These are phyloP conservation scores for Hypena proboscidalis DNA, from an alignment of 2,888 invertebrate genomes.

Conservation along the genomic window DNA sequence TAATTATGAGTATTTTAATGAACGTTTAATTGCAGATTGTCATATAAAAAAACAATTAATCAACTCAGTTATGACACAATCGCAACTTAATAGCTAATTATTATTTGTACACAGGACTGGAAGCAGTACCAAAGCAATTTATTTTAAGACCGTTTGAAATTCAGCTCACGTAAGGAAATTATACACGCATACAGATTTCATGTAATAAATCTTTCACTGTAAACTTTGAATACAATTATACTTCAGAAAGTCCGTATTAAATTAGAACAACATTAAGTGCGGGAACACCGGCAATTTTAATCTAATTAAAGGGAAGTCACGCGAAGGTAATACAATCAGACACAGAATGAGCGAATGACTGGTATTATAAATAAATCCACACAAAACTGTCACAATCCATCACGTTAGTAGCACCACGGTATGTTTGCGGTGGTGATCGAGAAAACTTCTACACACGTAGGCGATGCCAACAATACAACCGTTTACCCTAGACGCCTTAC, in stretches of 20 bases:
- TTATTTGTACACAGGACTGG: conserved; percentile 26
- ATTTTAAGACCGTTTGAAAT: conserved; percentile 24
- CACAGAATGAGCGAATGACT: conserved; percentile 25
- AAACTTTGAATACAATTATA: conserved; percentile 17
- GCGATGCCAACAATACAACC: conserved; percentile 18
- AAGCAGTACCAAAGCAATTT: conserved; percentile 33
- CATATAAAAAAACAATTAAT: too few species aligned
- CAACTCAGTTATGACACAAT: too few species aligned
- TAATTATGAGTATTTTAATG: too few species aligned
- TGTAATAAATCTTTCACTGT: conserved; percentile 28
- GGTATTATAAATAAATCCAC: conserved; percentile 51
- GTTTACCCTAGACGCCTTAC: conserved; percentile 23
- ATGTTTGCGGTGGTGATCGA: conserved; percentile 47
- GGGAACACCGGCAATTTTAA: conserved; percentile 15
- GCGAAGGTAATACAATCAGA: conserved; percentile 19
- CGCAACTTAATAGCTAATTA: conserved; percentile 16
- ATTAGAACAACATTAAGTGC: conserved; percentile 1
- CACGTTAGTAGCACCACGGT: conserved; percentile 44
- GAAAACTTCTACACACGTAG: conserved; percentile 45
- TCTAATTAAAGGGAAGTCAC: conserved; percentile 26
- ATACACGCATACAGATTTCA: conserved; percentile 34
- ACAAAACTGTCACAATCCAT: conserved; percentile 55
- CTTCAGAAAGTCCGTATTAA: conserved; percentile 2
- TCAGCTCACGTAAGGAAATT: conserved; percentile 38
- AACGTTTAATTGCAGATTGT: too few species aligned